Evolutionary conservation across 2,113 vertebrate genomes (phyloP).

Genomic region (Dipodomys ordii): DNA sequence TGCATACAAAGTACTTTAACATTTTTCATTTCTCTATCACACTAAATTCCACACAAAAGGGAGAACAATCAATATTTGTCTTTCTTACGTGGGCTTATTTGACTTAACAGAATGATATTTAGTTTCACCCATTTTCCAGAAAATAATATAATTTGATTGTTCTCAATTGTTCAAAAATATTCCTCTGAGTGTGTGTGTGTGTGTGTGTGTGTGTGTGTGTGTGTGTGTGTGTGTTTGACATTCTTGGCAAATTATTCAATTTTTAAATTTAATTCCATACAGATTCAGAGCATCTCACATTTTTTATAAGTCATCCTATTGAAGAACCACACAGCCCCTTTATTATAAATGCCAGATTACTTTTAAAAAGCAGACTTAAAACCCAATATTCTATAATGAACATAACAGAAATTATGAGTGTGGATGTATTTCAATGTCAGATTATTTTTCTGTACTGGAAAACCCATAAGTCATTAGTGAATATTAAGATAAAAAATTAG

Average conservation of each 20-base stretch:
- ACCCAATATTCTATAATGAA: background rate
- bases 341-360: background rate
- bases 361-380: background rate
- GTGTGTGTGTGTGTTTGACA: too few species aligned
- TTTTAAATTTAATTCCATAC: background rate
- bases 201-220: too few species aligned
- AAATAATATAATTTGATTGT: too few species aligned
- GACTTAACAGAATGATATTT: too few species aligned
- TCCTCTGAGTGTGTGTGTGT: too few species aligned
- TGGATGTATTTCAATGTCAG: background rate
- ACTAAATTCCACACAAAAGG: too few species aligned
- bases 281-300: background rate
- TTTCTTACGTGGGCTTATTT: too few species aligned
- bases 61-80: too few species aligned
- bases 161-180: too few species aligned
- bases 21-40: too few species aligned
- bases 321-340: background rate
- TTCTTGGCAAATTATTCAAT: background rate
- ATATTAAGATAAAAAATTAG: background rate
- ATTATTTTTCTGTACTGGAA: background rate
- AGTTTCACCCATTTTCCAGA: too few species aligned
- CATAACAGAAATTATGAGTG: background rate
- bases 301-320: background rate
- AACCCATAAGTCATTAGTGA: background rate
- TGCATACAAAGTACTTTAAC: too few species aligned